phyloP scores from a whole-genome alignment of 1,140 invertebrate genomes.

The Bathynomus jamesi region DNA sequence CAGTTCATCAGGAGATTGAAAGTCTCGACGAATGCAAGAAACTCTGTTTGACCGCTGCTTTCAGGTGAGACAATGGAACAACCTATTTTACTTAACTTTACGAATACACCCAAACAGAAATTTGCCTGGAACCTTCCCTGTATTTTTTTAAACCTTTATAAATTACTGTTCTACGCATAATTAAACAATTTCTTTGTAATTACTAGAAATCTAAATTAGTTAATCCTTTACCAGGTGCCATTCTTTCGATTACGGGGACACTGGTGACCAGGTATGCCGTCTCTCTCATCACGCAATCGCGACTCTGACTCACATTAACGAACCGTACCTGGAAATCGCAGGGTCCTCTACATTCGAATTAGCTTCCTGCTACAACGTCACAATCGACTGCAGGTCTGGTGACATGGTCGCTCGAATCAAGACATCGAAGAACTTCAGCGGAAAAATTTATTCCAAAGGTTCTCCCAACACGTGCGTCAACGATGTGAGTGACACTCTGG shows the following conservation, averaged over 20 bases:
- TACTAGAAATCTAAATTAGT: no score
- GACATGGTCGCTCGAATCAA: slow-evolving; percentile 48
- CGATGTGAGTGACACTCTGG: slow-evolving; percentile 44
- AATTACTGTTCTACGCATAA: no score
- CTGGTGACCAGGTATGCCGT: slow-evolving; percentile 46
- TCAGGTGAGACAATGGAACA: slow-evolving; percentile 29
- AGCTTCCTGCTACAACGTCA: slow-evolving; percentile 88
- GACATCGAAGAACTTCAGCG: slow-evolving; percentile 51
- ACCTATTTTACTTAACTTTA: no score
- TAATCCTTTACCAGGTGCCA: slow-evolving; percentile 46
- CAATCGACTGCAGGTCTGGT: slow-evolving; percentile 65
- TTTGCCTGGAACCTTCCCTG: no score
- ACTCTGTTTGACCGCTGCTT: slow-evolving; percentile 45
- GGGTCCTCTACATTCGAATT: slow-evolving; percentile 69
- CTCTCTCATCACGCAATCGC: slow-evolving; percentile 48
- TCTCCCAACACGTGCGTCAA: slow-evolving; percentile 48
- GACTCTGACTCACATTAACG: slow-evolving; percentile 47
- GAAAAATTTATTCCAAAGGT: slow-evolving; percentile 49
- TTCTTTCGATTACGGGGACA: slow-evolving; percentile 50
- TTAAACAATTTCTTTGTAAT: no score
- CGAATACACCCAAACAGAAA: no score
- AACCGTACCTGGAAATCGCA: slow-evolving; percentile 47
- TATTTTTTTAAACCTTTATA: no score
- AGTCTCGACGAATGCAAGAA: slow-evolving; percentile 46
- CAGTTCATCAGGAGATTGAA: slow-evolving; percentile 43